Evolutionary conservation across 2,113 vertebrate species (phyloP).

Genomic region (Pygoscelis antarcticus): DNA sequence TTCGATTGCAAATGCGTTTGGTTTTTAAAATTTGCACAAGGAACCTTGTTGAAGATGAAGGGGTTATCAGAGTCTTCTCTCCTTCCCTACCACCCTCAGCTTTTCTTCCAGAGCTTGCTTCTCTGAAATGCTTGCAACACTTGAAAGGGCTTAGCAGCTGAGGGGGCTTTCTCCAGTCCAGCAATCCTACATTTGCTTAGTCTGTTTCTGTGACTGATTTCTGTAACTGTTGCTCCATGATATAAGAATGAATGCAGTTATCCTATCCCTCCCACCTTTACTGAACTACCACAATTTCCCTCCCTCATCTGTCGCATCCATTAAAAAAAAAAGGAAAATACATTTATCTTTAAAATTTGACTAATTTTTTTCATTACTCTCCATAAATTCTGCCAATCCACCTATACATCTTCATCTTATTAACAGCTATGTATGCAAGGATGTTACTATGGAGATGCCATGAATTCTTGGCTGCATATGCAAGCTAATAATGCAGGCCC

Average conservation of each 20-base stretch:
- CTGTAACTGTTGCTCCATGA: not conserved
- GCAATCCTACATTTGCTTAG: not conserved
- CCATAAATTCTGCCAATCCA: not conserved
- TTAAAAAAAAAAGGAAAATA: not conserved
- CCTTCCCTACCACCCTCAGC: rapidly evolving
- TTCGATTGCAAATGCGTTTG: not conserved
- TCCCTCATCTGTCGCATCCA: not conserved
- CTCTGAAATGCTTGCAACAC: not conserved
- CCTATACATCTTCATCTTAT: not conserved
- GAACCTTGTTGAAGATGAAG: not conserved
- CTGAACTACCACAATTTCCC: not conserved
- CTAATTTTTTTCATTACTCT: not conserved
- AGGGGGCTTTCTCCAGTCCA: not conserved
- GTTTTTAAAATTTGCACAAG: not conserved
- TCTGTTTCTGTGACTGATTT: not conserved
- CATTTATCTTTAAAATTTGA: not conserved
- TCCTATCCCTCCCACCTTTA: not conserved
- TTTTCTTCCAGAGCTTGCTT: not conserved
- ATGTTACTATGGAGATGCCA: not conserved
- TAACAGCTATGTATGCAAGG: not conserved
- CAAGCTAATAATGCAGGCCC: not conserved
- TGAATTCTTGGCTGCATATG: not conserved
- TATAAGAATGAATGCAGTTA: not conserved
- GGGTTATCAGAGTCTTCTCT: not conserved
- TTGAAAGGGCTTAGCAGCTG: not conserved